A percentile compares a stretch with the other conserved stretches of the same genome.
Evolutionary conservation across 1,140 invertebrate species (phyloP).

Genomic region (Batillaria attramentaria): DNA sequence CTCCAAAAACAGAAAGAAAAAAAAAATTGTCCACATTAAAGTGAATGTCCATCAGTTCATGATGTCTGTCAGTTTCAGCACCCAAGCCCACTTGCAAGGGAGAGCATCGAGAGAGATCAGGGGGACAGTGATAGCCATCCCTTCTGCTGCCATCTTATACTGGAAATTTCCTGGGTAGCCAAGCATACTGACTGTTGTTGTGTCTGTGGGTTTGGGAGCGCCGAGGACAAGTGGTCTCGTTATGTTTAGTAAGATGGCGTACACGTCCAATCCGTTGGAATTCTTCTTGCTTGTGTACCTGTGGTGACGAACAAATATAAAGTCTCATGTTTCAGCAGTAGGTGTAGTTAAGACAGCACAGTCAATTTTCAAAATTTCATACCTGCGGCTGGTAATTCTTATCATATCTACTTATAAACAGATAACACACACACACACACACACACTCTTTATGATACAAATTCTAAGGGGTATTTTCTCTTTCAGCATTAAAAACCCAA

Average conservation of each 20-base stretch:
- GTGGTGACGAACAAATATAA: background rate
- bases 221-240: background rate
- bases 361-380: background rate
- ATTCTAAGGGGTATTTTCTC: too few relatives aligned
- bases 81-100: constrained; percentile 21
- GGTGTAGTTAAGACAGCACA: background rate
- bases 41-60: background rate
- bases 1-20: background rate
- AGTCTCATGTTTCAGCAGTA: background rate
- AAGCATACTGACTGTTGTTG: constrained; percentile 9
- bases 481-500: too few relatives aligned
- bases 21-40: background rate
- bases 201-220: background rate
- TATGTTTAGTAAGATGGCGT: background rate
- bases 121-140: background rate
- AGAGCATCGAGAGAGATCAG: background rate
- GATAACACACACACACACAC: constrained; percentile 15
- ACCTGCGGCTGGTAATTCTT: background rate
- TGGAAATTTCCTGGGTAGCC: constrained; percentile 14
- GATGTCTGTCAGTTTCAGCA: constrained; percentile 16
- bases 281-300: constrained; percentile 11
- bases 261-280: background rate
- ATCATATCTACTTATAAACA: background rate
- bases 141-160: background rate
- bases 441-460: too few relatives aligned